These are phyloP conservation scores for Leptestheria dahalacensis DNA, from an alignment of 1,140 invertebrate species.

Conservation along the genomic window DNA sequence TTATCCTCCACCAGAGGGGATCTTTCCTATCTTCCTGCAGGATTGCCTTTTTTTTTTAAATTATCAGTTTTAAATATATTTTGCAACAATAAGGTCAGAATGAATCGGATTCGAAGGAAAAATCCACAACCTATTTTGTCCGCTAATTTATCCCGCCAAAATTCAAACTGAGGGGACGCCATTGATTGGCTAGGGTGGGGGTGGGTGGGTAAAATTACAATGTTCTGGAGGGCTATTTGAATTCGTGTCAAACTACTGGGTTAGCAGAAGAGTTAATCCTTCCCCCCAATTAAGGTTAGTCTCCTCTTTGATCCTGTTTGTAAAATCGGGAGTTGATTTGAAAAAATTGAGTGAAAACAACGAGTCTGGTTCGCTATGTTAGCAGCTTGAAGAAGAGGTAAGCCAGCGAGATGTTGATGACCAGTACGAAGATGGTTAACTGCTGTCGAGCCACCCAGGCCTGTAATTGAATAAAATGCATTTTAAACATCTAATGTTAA, in stretches of 20 bases:
- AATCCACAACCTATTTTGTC: neutral
- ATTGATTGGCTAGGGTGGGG: no score
- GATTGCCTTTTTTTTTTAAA: no score
- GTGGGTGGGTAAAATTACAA: no score
- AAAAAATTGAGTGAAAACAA: neutral
- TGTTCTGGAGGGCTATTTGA: no score
- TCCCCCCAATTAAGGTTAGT: no score
- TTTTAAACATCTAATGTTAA: no score
- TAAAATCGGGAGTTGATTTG: neutral
- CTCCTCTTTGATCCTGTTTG: no score
- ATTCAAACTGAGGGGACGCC: neutral
- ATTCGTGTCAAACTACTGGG: no score
- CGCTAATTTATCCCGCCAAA: neutral
- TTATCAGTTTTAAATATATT: no score
- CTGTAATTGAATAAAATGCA: slow-evolving; percentile 41
- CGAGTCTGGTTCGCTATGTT: slow-evolving; percentile 42
- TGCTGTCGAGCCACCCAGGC: slow-evolving; percentile 96
- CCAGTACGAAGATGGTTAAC: slow-evolving; percentile 83
- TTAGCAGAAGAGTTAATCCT: no score
- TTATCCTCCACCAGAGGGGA: no score
- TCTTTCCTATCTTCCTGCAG: no score
- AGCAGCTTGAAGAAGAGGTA: slow-evolving; percentile 94
- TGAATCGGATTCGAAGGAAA: neutral
- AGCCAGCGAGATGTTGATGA: slow-evolving; percentile 89
- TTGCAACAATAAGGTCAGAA: neutral